These are phyloP conservation scores for Hipposideros armiger DNA, from an alignment of 2,113 vertebrate species.

Conservation along the genomic window DNA sequence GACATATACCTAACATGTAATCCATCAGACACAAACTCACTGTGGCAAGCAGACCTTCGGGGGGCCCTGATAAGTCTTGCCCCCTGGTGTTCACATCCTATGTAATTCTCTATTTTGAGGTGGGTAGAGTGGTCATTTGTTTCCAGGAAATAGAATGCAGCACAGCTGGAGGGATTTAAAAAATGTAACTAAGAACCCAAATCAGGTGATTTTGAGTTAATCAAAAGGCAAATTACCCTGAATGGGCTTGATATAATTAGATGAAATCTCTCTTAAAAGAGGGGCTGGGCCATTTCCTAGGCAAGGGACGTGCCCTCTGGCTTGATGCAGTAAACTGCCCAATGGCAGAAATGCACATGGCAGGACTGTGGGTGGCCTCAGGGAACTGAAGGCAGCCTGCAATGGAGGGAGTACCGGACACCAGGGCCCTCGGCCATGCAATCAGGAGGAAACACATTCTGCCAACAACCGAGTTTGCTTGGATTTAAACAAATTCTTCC, in stretches of 20 bases:
- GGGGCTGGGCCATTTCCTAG: not conserved
- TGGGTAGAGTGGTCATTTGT: not conserved
- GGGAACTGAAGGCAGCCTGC: not conserved
- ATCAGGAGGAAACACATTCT: not conserved
- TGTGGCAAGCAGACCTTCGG: not conserved
- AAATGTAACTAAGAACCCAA: not conserved
- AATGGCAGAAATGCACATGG: not conserved
- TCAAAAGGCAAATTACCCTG: not conserved
- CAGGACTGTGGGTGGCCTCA: not conserved
- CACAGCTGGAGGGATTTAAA: not conserved
- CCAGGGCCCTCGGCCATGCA: not conserved
- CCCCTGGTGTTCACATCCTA: not conserved
- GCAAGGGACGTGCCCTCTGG: no score
- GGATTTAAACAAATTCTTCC: not conserved
- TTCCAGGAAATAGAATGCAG: not conserved
- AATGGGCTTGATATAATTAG: not conserved
- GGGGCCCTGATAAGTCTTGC: fast-evolving
- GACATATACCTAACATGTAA: not conserved
- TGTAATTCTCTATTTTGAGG: not conserved
- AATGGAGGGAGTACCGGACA: not conserved
- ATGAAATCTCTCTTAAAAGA: not conserved
- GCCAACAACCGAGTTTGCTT: not conserved
- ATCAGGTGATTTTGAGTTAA: not conserved
- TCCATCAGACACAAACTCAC: not conserved
- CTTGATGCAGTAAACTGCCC: not conserved